A percentile compares a stretch with the other conserved stretches of the same genome.
Evolutionary conservation across 2,113 vertebrate genomes (phyloP).

Genomic region (Gavialis gangeticus): DNA sequence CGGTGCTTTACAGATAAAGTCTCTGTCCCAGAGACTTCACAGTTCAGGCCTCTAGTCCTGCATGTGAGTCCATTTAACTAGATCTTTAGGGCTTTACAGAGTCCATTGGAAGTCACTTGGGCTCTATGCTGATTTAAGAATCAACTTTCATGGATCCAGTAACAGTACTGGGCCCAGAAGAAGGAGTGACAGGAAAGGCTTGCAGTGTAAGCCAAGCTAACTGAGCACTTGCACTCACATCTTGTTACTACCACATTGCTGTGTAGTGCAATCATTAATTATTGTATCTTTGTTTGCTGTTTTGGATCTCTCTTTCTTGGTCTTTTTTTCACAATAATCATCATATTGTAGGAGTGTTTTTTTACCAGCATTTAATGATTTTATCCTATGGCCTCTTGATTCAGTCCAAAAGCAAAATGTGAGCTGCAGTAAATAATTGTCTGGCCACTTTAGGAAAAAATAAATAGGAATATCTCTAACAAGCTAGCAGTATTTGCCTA

Average conservation of each 20-base stretch:
- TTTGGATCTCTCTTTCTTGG: not conserved
- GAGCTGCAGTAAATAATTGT: not conserved
- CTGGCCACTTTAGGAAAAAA: not conserved
- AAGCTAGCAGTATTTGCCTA: not conserved
- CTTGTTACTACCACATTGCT: not conserved
- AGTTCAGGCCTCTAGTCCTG: not conserved
- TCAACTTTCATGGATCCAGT: not conserved
- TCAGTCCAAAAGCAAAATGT: not conserved
- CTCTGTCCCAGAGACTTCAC: not conserved
- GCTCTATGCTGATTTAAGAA: not conserved
- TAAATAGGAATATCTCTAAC: too few species aligned
- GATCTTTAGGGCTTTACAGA: not conserved
- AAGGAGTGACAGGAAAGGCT: accelerated
- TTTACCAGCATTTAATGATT: not conserved
- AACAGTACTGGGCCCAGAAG: accelerated
- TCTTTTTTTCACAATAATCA: not conserved
- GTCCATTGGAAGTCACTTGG: not conserved
- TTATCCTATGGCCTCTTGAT: not conserved
- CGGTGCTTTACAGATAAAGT: not conserved
- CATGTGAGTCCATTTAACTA: not conserved
- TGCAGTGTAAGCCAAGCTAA: not conserved
- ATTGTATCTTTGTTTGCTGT: not conserved
- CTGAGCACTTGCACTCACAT: not conserved
- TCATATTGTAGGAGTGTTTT: not conserved
- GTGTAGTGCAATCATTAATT: not conserved